Evolutionary conservation across 1,140 invertebrate species (phyloP).

Genomic region (Drosophila kurseongensis): DNA sequence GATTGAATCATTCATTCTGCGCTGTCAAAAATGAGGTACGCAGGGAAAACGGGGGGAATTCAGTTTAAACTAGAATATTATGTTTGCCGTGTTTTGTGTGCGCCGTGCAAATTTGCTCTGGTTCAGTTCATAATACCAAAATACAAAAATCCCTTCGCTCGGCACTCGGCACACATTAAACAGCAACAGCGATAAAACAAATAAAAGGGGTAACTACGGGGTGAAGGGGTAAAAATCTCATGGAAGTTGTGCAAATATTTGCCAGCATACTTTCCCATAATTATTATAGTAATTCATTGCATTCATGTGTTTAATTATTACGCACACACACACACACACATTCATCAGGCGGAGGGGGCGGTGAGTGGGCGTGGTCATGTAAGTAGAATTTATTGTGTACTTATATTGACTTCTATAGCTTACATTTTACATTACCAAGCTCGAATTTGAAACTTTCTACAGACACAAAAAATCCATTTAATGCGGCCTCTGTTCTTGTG

Average conservation of each 20-base stretch:
- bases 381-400: slow-evolving; percentile 48
- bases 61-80: slow-evolving; percentile 28
- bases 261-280: slow-evolving; percentile 51
- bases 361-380: slow-evolving; percentile 36
- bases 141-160: slow-evolving; percentile 65
- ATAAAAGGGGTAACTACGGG: slow-evolving; percentile 8
- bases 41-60: slow-evolving; percentile 3
- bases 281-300: slow-evolving; percentile 56
- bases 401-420: slow-evolving; percentile 68
- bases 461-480: slow-evolving; percentile 73
- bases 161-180: slow-evolving; percentile 38
- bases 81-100: slow-evolving; percentile 28
- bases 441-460: slow-evolving; percentile 82
- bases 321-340: slow-evolving; percentile 14
- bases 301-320: slow-evolving; percentile 55
- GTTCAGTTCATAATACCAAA: slow-evolving; percentile 63
- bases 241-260: slow-evolving; percentile 65
- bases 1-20: slow-evolving; percentile 44
- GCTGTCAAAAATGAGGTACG: slow-evolving; percentile 59
- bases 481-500: slow-evolving; percentile 31
- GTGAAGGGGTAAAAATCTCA: slow-evolving; percentile 20
- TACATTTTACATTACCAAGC: slow-evolving; percentile 77
- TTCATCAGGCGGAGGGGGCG: slow-evolving; percentile 5
- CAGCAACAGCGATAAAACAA: slow-evolving; percentile 45
- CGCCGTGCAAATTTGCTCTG: slow-evolving; percentile 39